phyloP scores from a whole-genome alignment of 1,140 invertebrate species.

The Cotesia typhae region DNA sequence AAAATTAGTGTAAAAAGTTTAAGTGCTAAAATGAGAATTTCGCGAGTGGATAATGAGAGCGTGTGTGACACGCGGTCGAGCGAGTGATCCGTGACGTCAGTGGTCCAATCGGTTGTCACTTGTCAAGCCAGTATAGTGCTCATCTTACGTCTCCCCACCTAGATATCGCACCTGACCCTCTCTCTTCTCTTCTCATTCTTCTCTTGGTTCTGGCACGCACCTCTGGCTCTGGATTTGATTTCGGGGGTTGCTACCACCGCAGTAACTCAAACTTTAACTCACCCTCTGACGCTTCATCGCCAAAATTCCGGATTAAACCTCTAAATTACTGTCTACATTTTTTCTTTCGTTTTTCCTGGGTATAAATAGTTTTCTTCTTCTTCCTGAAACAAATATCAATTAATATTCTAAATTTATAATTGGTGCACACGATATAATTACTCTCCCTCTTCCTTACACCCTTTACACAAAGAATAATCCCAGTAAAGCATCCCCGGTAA shows the following conservation, averaged over 20 bases:
- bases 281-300: constrained; percentile 15
- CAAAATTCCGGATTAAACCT: too few species aligned
- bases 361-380: too few species aligned
- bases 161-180: constrained; percentile 8
- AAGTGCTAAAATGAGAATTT: constrained; percentile 30
- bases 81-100: constrained; percentile 55
- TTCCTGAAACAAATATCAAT: too few species aligned
- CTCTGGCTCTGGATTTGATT: neutral
- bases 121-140: constrained; percentile 46
- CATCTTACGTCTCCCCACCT: neutral
- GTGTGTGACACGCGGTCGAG: constrained; percentile 41
- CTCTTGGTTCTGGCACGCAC: too few species aligned
- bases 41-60: constrained; percentile 3
- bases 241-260: constrained; percentile 16
- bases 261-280: constrained; percentile 38
- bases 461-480: too few species aligned
- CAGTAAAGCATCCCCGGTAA: too few species aligned
- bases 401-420: too few species aligned
- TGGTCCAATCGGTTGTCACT: constrained; percentile 61
- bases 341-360: too few species aligned
- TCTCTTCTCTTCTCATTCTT: constrained; percentile 13
- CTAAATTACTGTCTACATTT: too few species aligned
- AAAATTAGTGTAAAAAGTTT: too few species aligned
- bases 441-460: too few species aligned
- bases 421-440: too few species aligned